These are phyloP conservation scores for Coenonympha glycerion DNA, from an alignment of 2,888 invertebrate species.

Conservation along the genomic window DNA sequence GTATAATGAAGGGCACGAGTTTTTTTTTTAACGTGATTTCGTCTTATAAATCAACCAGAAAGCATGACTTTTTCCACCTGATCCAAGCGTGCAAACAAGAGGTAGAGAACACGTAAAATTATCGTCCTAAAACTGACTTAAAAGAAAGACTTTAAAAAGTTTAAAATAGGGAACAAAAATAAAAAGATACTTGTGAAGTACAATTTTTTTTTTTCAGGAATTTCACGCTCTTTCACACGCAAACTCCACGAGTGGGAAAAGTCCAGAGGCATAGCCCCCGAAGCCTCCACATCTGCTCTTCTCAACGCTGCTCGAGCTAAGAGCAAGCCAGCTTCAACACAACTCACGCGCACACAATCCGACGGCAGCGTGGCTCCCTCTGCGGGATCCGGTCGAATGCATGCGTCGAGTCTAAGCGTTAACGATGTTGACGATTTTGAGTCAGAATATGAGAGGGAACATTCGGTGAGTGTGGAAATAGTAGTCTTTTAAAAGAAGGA, in stretches of 20 bases:
- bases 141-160: too few species aligned
- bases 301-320: slow-evolving; percentile 71
- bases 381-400: slow-evolving; percentile 78
- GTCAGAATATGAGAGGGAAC: slow-evolving; percentile 72
- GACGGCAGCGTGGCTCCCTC: slow-evolving; percentile 82
- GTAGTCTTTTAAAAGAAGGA: too few species aligned
- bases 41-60: too few species aligned
- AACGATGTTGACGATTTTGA: slow-evolving; percentile 82
- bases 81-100: too few species aligned
- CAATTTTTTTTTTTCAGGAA: slow-evolving; percentile 57
- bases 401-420: slow-evolving; percentile 82
- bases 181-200: too few species aligned
- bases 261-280: slow-evolving; percentile 89
- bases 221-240: slow-evolving; percentile 91
- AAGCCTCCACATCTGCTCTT: slow-evolving; percentile 88
- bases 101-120: too few species aligned
- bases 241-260: slow-evolving; percentile 95
- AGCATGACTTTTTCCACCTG: too few species aligned
- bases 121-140: too few species aligned
- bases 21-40: too few species aligned
- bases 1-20: background rate
- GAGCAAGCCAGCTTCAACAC: slow-evolving; percentile 47
- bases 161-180: too few species aligned
- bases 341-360: slow-evolving; percentile 83
- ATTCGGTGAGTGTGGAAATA: slow-evolving; percentile 48